Base-by-base conservation (phyloP, 2,888 invertebrate species). In the Druceiella hillmani region DNA sequence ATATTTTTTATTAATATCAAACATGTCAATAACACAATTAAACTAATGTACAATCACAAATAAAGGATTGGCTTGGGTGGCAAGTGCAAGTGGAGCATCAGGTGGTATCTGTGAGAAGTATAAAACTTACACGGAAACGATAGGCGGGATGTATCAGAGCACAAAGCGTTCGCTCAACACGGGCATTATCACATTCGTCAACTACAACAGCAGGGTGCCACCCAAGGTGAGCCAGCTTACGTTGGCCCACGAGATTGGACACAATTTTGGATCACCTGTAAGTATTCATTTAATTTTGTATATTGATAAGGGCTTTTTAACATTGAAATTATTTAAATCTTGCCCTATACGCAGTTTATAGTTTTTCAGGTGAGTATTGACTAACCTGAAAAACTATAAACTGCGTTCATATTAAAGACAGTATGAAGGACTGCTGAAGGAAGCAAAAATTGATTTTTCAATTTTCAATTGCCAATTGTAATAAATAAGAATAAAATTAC, bases 31-130 rank as follows among this genome's bases (percentile, higher is more conserved):
- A 13, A 15, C 17, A 32, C 17, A 26, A 10, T 24, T 17, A 24
- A 17, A 24, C 20, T 22, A 12, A 26, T 2, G 20, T 17, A 22
- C 4, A 15, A 33, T 36, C 29, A 13, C 3, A 11, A 29, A 38
- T 4, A 6, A 50, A 71, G 99, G 99, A 13, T 72, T 99, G 30
- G 99, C 99, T 3, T 99, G 99, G 99, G 99, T 99, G 14, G 99
- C 98, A 16, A 92, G 94, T 45, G 93, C 95, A 0, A 90, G 90
- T 41, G 98, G 93, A 41, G 95, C 97, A 2, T 95, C 95, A 3
- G 99, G 99, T 33, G 99, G 99, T 34, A 95, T 99, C 52, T 99
- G 99, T 66, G 98, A 99, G 68, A 90, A 89, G 61, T 93, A 91
- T 70, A 97, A 98, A 68, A 87, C 91, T 1, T 97, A 95, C 70